These are phyloP conservation scores for Salvelinus sp. DNA, from an alignment of 2,113 vertebrate genomes.

Conservation along the genomic window DNA sequence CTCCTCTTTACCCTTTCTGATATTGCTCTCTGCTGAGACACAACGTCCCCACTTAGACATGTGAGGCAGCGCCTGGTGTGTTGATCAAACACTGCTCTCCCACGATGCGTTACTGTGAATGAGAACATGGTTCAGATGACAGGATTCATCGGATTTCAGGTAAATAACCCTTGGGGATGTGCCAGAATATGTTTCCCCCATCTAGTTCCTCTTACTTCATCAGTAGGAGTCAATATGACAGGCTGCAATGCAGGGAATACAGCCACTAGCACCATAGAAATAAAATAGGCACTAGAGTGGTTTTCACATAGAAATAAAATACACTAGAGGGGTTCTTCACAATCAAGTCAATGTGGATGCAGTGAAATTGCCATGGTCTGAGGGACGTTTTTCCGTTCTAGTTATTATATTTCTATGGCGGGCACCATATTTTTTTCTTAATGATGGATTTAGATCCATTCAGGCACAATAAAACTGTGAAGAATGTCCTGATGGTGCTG, in stretches of 20 bases:
- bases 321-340: too few species aligned
- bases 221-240: background rate
- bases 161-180: too few species aligned
- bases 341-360: too few species aligned
- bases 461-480: constrained; percentile 22
- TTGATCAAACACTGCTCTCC: background rate
- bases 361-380: too few species aligned
- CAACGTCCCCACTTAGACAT: background rate
- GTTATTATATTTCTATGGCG: background rate
- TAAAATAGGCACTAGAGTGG: too few species aligned
- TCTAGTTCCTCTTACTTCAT: background rate
- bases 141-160: too few species aligned
- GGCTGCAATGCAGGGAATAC: background rate
- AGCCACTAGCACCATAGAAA: too few species aligned
- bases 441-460: constrained; percentile 34
- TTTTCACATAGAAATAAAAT: too few species aligned
- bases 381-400: too few species aligned
- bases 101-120: background rate
- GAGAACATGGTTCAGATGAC: background rate
- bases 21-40: background rate
- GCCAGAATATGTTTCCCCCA: background rate
- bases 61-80: too few species aligned
- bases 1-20: background rate
- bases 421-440: too few species aligned
- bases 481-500: background rate